Evolutionary conservation across 2,113 vertebrate species (phyloP), one percentile per base, ranked within the genome.

Genomic region (Tenebrosternarchus preto): DNA sequence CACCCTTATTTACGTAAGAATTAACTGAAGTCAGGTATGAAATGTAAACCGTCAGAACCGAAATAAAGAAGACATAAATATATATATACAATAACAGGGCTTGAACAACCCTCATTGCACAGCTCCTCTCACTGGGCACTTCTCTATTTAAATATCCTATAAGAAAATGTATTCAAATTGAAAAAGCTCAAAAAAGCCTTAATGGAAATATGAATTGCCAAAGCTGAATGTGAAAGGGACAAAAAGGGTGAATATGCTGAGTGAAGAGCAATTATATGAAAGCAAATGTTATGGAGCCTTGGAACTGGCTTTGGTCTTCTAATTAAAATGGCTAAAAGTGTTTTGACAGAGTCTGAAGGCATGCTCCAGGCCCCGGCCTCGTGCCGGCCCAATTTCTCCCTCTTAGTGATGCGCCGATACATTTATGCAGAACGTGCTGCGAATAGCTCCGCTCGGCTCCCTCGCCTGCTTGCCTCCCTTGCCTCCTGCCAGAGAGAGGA

Each of bases 281-380:
- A 79, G 77, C 77, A 84, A 85, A 84, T 85, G 84, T 85, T 82
- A 82, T 86, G 84, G 82, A 83, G 82, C 83, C 76, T 70, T 33
- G 70, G 82, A 67, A 67, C 79, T 82, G 55, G 79, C 84, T 83
- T 85, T 83, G 82, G 81, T 78, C 81, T 80, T 86, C 82, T 85
- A 88, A 86, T 88, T 86, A 88, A 88, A 87, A 88, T 85, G 81
- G 85, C 84, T 82, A 78, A 81, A 86, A 83, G 85, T 87, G 82
- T 87, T 85, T 86, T 85, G 86, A 85, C 84, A 83, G 84, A 82
- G 74, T 85, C 80, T 86, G 78, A 86, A 87, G 71, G 79, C 83
- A 80, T 69, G 83, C 83, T 83, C 81, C 70, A 19, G 84, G 83
- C 79, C 73, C 46, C 43, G 33, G 73, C 57, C 72, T 83, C 50